Evolutionary conservation across 37 sponge, comb jelly and placozoan species (phyloP).

Genomic region (Halisarca cf. caerulea): DNA sequence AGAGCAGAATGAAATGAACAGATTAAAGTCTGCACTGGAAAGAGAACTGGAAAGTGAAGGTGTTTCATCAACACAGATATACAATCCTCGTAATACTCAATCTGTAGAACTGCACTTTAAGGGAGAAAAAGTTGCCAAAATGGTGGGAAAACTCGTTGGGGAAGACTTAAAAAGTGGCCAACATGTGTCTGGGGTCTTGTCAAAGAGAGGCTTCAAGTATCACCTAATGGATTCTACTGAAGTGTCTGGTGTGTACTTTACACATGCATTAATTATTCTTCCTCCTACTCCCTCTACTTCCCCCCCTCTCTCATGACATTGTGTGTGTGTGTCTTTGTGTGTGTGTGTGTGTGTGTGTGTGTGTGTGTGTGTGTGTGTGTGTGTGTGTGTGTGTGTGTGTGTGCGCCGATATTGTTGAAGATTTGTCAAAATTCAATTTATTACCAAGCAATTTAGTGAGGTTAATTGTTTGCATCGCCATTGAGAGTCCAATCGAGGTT

Average conservation of each 20-base stretch:
- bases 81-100: slow-evolving; percentile 92
- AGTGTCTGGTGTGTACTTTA: slow-evolving; percentile 64
- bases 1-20: slow-evolving; percentile 90
- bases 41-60: slow-evolving; percentile 85
- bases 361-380: too few species aligned
- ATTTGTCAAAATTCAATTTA: too few species aligned
- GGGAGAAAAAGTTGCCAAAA: slow-evolving; percentile 98
- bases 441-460: too few species aligned
- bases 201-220: slow-evolving; percentile 96
- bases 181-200: slow-evolving; percentile 84
- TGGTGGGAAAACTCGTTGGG: slow-evolving; percentile 87
- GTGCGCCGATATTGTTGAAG: too few species aligned
- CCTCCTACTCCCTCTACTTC: too few species aligned
- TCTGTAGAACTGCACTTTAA: slow-evolving; percentile 92
- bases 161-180: slow-evolving; percentile 64
- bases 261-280: neutral
- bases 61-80: slow-evolving; percentile 44
- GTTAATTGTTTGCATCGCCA: too few species aligned
- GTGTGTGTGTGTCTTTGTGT: neutral
- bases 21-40: slow-evolving; percentile 81
- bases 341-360: slow-evolving; percentile 3
- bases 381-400: slow-evolving; percentile 5
- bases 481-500: too few species aligned
- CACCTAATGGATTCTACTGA: slow-evolving; percentile 93
- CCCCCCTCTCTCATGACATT: too few species aligned